Conservation (phyloP, 1,140 invertebrate species). For the Diachasmimorpha longicaudata region DNA sequence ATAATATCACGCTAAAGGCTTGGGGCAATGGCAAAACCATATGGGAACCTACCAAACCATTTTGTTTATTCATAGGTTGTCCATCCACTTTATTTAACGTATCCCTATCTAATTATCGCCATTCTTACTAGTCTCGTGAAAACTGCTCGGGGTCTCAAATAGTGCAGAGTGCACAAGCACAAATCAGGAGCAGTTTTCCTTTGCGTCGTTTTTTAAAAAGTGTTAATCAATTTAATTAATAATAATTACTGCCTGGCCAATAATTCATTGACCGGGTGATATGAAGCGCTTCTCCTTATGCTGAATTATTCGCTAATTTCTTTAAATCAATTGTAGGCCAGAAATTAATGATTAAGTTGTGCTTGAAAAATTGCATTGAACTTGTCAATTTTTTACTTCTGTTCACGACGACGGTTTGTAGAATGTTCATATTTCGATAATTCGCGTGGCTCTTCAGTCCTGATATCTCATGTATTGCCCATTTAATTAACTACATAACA, state of each 20-base stretch:
- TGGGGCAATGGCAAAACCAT: slow-evolving; percentile 45
- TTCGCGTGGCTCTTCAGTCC: neutral
- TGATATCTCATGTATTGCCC: neutral
- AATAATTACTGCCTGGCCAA: neutral
- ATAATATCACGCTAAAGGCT: slow-evolving; percentile 63
- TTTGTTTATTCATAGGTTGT: slow-evolving; percentile 3
- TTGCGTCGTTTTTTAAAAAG: slow-evolving; percentile 13
- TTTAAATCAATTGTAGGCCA: neutral
- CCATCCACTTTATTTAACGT: slow-evolving; percentile 12
- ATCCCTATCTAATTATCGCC: slow-evolving; percentile 24
- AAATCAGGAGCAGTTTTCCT: slow-evolving; percentile 15
- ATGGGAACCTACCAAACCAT: slow-evolving; percentile 37
- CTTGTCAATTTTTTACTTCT: neutral
- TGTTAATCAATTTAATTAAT: neutral
- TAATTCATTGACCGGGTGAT: slow-evolving; percentile 9
- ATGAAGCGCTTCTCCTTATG: slow-evolving; percentile 23
- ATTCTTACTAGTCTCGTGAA: slow-evolving; percentile 1
- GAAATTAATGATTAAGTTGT: neutral
- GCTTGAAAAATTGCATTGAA: neutral
- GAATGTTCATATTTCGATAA: neutral
- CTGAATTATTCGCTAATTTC: slow-evolving; percentile 14
- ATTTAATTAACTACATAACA: neutral
- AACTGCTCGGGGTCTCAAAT: slow-evolving; percentile 5
- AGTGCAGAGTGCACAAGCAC: slow-evolving; percentile 27
- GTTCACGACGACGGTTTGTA: neutral